phyloP scores from a whole-genome alignment of 2,797 vertebrate species.

The Erethizon dorsatum region DNA sequence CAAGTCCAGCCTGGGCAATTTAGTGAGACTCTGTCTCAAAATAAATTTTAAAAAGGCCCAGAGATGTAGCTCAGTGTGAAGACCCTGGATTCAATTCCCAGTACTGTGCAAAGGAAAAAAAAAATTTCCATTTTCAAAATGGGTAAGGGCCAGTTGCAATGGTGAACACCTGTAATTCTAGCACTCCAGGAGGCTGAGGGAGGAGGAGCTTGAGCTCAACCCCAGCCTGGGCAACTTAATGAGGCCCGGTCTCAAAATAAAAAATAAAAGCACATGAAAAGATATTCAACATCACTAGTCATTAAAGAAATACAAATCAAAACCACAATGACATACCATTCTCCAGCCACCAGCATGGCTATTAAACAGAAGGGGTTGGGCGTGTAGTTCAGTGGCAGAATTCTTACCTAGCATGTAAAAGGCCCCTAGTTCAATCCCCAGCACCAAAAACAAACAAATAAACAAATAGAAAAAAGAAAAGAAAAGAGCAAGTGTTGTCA shows the following conservation, averaged over 20 bases:
- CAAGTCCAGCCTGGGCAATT: neutral
- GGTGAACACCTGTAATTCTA: neutral
- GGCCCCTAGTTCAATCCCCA: neutral
- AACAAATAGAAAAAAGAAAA: neutral
- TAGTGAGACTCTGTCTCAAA: neutral
- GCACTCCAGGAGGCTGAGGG: neutral
- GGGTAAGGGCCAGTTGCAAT: neutral
- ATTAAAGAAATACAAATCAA: constrained; percentile 21
- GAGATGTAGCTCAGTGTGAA: neutral
- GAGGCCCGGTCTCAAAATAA: neutral
- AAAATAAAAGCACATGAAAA: neutral
- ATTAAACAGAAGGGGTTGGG: neutral
- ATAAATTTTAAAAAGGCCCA: neutral
- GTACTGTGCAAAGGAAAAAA: neutral
- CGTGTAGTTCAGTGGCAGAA: neutral
- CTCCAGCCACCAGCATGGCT: neutral
- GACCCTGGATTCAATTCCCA: neutral
- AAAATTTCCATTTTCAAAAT: neutral
- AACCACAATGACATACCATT: constrained; percentile 37
- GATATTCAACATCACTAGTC: neutral
- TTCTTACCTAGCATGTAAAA: neutral
- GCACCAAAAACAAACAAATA: neutral
- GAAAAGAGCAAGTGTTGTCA: neutral
- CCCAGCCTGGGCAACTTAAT: neutral
- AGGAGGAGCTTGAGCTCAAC: neutral